Base-by-base conservation (phyloP, 2,113 vertebrate species). In the Megaleporinus macrocephalus region DNA sequence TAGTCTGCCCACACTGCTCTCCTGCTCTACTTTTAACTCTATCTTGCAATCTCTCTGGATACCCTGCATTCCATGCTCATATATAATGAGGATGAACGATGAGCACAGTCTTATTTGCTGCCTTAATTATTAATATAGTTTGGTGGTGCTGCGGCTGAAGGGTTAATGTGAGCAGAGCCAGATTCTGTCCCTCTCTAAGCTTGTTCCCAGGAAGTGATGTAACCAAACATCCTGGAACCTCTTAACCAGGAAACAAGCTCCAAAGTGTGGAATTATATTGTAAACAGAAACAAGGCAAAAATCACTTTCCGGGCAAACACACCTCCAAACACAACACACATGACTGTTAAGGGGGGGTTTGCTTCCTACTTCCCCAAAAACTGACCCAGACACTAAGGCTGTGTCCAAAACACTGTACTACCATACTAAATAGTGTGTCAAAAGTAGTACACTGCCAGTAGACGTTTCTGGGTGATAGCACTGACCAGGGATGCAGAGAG, bases 251-350 rank as follows among this genome's bases (percentile, higher is more conserved):
- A 88, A 88, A 78, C 70, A 44, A 65, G 51, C 61, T 79, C 66
- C 26, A 69, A 24, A 76, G 78, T 27, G 62, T 73, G 51, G 69
- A 55, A 47, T 82, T 84, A 51, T 82, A 51, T 88, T 81, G 82
- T 87, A 86, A 89, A 87, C 83, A 88, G 73, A 79, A 83, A 30
- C 81, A 68, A 26, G 57, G 22, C 89, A 89, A 92, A 91, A 88
- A 44, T 36, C 51, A 84, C 85, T 84, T 90, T 89, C 88, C 79
- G 74, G 86, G 24, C 20, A 26, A 16, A 47, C 3, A 70, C 51
- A 59, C 41, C 13, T 15, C 5, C 18, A 27, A 13, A 73, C 44
- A 24, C 24, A 18, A 18, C 49, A 72, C 47, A 18, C 22, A 14
- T 30, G 59, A 49, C 15, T 27, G 36, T 27, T 49, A 29, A 51